Conservation (phyloP, 2,113 vertebrate species). For the Aptenodytes patagonicus region DNA sequence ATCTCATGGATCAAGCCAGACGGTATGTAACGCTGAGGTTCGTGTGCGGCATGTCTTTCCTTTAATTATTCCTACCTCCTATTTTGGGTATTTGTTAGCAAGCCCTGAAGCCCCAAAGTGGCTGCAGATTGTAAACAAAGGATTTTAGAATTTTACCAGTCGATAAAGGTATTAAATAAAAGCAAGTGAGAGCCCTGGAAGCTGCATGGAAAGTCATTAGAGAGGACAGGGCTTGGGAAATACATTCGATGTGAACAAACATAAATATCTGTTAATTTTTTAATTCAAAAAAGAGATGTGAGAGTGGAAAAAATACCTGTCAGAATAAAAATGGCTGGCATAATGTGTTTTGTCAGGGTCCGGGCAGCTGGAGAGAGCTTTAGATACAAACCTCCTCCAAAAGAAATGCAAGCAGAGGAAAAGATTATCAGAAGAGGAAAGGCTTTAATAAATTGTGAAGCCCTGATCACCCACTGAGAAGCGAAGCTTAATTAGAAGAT, state of each 20-base stretch:
- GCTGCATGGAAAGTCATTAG: background rate
- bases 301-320: background rate
- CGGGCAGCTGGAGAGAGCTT: background rate
- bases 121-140: background rate
- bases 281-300: background rate
- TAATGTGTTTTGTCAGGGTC: background rate
- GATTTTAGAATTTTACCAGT: background rate
- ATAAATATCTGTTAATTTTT: background rate
- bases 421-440: slow-evolving; percentile 13
- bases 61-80: background rate
- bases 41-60: background rate
- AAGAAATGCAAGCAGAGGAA: background rate
- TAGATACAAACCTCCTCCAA: background rate
- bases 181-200: background rate
- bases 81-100: background rate
- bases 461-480: slow-evolving; percentile 2
- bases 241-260: background rate
- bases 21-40: background rate
- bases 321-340: background rate
- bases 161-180: background rate
- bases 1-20: slow-evolving; percentile 16
- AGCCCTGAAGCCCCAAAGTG: background rate
- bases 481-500: slow-evolving; percentile 2
- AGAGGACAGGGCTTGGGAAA: background rate
- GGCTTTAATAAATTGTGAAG: slow-evolving; percentile 22